Conservation (phyloP, 2,797 vertebrate species). For the Neomorphus geoffroyi region DNA sequence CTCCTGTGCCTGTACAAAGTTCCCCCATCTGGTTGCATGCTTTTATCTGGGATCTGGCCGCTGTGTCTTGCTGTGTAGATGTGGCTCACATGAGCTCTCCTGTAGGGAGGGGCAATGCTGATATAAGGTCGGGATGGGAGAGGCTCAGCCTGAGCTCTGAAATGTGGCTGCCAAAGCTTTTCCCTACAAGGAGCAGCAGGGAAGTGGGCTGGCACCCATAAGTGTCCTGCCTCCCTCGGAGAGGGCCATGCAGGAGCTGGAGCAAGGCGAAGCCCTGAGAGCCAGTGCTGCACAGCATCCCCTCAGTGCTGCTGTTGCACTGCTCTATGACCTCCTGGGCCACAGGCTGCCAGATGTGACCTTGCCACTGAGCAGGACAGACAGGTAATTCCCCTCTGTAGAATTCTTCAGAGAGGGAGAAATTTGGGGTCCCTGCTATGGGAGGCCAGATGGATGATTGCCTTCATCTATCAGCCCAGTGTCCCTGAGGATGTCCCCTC, state of each 20-base stretch:
- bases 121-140: neutral
- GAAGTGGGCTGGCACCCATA: neutral
- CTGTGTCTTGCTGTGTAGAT: neutral
- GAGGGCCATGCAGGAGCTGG: accelerated
- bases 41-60: neutral
- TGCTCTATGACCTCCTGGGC: neutral
- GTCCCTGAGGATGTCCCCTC: neutral
- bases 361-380: neutral
- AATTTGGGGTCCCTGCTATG: neutral
- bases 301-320: neutral
- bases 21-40: accelerated
- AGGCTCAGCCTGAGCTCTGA: neutral
- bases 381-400: neutral
- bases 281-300: neutral
- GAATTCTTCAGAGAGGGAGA: neutral
- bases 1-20: neutral
- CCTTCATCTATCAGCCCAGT: neutral
- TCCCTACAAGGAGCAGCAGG: neutral
- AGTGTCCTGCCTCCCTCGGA: neutral
- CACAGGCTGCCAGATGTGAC: neutral
- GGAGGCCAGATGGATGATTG: conserved; percentile 1
- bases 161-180: neutral
- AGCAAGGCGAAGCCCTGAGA: neutral
- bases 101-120: neutral
- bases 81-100: neutral